These are phyloP conservation scores for Cheilosia pagana DNA, from an alignment of 2,888 invertebrate species.

Conservation along the genomic window DNA sequence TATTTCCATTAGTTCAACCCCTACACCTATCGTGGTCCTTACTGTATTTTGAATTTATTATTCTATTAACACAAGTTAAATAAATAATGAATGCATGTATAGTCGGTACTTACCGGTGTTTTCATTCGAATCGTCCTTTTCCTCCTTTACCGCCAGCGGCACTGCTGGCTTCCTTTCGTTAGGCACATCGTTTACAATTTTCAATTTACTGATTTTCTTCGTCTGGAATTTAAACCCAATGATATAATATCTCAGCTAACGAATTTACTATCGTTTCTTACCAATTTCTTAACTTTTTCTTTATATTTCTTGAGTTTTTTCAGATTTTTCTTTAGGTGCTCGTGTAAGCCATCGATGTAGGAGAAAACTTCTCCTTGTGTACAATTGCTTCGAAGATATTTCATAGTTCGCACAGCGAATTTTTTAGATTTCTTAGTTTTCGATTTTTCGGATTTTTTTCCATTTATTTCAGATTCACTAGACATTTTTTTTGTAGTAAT, in stretches of 20 bases:
- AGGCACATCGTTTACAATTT: too few species aligned
- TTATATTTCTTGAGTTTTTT: constrained; percentile 86
- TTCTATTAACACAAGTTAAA: too few species aligned
- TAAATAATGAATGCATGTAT: too few species aligned
- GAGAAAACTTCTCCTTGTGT: constrained; percentile 77
- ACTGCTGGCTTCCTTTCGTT: too few species aligned
- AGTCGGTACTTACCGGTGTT: too few species aligned
- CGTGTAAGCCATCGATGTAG: constrained; percentile 80
- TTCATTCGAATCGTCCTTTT: too few species aligned
- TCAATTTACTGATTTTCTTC: too few species aligned
- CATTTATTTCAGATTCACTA: constrained; percentile 72
- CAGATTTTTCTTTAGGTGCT: constrained; percentile 83
- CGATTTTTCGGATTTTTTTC: constrained; percentile 47
- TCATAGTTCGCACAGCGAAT: constrained; percentile 66
- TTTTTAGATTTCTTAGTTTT: constrained; percentile 38
- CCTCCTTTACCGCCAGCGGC: too few species aligned
- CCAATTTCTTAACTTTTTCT: constrained; percentile 85
- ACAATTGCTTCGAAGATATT: constrained; percentile 69
- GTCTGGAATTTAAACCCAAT: not conserved
- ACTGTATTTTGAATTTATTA: too few species aligned
- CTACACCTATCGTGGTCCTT: too few species aligned
- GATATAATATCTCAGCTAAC: not conserved
- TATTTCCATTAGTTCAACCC: too few species aligned
- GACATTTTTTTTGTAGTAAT: constrained; percentile 69
- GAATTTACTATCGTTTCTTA: constrained; percentile 79